Base-by-base conservation (phyloP, 2,888 invertebrate species). In the Amphipoea oculea region DNA sequence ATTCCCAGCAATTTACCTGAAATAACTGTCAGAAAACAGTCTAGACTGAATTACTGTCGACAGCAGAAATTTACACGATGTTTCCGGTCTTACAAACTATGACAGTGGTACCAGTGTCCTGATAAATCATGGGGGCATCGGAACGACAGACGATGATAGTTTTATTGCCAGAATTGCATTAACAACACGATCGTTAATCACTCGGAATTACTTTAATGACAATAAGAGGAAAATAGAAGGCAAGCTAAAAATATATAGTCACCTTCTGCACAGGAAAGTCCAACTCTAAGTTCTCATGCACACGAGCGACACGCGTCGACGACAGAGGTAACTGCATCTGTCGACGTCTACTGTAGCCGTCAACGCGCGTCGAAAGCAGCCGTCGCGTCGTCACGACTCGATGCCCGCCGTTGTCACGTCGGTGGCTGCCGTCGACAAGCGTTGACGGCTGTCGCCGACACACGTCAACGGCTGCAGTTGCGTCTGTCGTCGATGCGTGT, bases 61-160 rank as follows among this genome's bases (percentile, higher is more conserved):
- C 84, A 80, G 72, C 54, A 77, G 70, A 82, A 83, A 83, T 89
- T 77, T 86, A 88, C 62, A 76, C n/a, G 69, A 76, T 77, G 72
- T 85, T 86, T 86, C 82, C 79, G 72, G 68, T 65, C 40, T 79
- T 69, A 86, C 78, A 69, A 76, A 77, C 73, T 82, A 82, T 76
- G 84, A 84, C 81, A 85, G 83, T 82, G 82, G 66, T 83, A 89
- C 89, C 85, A 83, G 76, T 83, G 81, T 85, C 74, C 29, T 51
- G 73, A 87, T 89, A 90, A 87, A 91, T 90, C 90, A 89, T 79
- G 60, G 42, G 36, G 42, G 81, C 82, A 83, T 88, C 87, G 85
- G 79, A 85, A 88, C 76, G 85, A 69, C 69, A 73, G 70, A 72
- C 65, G 83, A 86, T 87, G 89, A 91, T 85, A 79, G 89, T 86